These are phyloP conservation scores for Sandelia bainsii DNA, from an alignment of 2,797 vertebrate species.

Conservation along the genomic window DNA sequence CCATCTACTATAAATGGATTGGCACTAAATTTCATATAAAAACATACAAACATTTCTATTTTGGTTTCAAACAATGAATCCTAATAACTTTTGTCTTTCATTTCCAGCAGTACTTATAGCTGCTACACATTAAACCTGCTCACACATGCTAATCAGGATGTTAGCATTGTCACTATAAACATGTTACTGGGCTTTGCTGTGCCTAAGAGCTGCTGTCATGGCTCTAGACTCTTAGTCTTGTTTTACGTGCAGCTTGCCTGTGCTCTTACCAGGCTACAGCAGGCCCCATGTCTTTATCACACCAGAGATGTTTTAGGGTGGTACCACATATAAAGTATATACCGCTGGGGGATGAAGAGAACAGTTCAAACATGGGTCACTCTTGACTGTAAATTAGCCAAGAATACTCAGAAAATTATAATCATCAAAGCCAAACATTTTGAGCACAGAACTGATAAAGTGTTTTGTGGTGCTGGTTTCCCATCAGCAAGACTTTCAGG, in stretches of 20 bases:
- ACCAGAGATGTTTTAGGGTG: slow-evolving; percentile 41
- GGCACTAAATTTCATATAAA: too few relatives aligned
- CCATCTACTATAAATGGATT: too few relatives aligned
- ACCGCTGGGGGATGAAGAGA: slow-evolving; percentile 29
- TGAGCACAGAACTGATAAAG: slow-evolving; percentile 15
- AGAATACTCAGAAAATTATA: background rate
- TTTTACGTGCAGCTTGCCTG: background rate
- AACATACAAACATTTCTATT: too few relatives aligned
- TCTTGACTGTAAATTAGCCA: slow-evolving; percentile 22
- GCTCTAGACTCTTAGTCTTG: background rate
- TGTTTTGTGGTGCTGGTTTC: slow-evolving; percentile 27
- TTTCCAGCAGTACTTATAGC: background rate
- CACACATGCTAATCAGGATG: background rate
- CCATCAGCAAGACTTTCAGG: slow-evolving; percentile 19
- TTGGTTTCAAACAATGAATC: too few relatives aligned
- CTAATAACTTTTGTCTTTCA: background rate
- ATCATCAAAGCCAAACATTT: background rate
- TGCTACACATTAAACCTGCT: background rate
- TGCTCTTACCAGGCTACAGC: background rate
- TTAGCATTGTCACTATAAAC: too few relatives aligned
- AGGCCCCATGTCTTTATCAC: slow-evolving; percentile 25
- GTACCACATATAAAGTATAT: slow-evolving; percentile 35
- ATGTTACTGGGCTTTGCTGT: background rate
- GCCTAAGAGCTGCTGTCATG: background rate
- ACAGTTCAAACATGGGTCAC: slow-evolving; percentile 52